phyloP scores from a whole-genome alignment of 2,888 invertebrate species.

The Hemicrepidius hirtus region DNA sequence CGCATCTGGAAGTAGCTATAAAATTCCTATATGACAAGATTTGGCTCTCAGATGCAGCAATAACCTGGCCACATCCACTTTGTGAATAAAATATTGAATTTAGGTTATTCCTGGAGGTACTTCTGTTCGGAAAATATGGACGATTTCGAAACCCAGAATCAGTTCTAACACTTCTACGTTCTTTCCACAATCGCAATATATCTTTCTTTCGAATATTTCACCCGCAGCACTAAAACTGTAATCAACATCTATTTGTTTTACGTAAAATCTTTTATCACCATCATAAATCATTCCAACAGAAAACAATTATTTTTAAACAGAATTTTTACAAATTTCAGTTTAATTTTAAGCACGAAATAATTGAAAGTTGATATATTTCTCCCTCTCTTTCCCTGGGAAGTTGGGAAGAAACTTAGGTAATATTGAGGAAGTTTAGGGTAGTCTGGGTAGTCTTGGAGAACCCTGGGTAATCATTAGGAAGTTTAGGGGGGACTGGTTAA shows the following conservation, averaged over 20 bases:
- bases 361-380: too few relatives aligned
- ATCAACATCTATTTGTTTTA: slow-evolving; percentile 3
- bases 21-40: slow-evolving; percentile 43
- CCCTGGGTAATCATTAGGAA: too few relatives aligned
- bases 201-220: slow-evolving; percentile 14
- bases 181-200: slow-evolving; percentile 2
- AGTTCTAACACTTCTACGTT: slow-evolving; percentile 23
- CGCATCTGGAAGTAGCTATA: slow-evolving; percentile 37
- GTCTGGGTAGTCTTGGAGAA: too few relatives aligned
- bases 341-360: too few relatives aligned
- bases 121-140: slow-evolving; percentile 31
- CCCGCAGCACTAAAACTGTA: slow-evolving; percentile 2
- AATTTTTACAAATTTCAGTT: too few relatives aligned
- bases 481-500: too few relatives aligned
- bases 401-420: too few relatives aligned
- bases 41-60: slow-evolving; percentile 42
- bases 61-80: slow-evolving; percentile 39
- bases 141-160: slow-evolving; percentile 26
- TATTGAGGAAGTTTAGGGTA: too few relatives aligned
- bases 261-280: neutral
- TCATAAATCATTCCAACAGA: too few relatives aligned
- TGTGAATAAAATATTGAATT: slow-evolving; percentile 42
- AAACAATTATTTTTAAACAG: too few relatives aligned
- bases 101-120: slow-evolving; percentile 19
- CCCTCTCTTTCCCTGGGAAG: too few relatives aligned